Evolutionary conservation across 2,113 vertebrate species (phyloP).

Genomic region (Pseudois nayaur): DNA sequence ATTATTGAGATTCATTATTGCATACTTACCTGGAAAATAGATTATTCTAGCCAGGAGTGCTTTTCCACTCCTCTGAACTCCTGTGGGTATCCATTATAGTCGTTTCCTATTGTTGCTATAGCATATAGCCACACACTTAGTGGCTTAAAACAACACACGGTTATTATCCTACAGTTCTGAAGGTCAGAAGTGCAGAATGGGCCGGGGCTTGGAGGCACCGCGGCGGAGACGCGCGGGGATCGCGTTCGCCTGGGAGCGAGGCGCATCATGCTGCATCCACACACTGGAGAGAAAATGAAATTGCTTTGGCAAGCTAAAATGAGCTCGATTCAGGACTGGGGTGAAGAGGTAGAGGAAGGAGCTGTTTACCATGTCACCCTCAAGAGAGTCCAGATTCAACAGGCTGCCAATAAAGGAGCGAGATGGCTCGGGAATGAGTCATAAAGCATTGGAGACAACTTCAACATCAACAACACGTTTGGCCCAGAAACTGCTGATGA

Average conservation of each 20-base stretch:
- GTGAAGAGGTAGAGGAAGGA: slow-evolving; percentile 97
- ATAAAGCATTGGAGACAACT: too few relatives aligned
- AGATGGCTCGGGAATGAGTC: slow-evolving; percentile 78
- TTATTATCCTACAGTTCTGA: neutral
- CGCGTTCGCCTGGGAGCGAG: neutral
- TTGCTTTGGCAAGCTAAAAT: slow-evolving; percentile 96
- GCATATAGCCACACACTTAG: neutral
- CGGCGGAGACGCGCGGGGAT: neutral
- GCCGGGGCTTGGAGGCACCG: neutral
- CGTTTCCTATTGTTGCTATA: neutral
- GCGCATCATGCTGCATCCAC: slow-evolving; percentile 81
- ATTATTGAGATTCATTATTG: neutral
- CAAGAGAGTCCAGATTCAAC: slow-evolving; percentile 95
- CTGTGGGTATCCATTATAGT: neutral
- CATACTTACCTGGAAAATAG: neutral
- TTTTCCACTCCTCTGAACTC: neutral
- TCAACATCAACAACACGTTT: too few relatives aligned
- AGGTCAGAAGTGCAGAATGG: neutral
- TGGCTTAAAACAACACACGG: neutral
- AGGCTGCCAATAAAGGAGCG: slow-evolving; percentile 96
- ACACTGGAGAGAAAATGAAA: slow-evolving; percentile 89
- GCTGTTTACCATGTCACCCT: slow-evolving; percentile 96
- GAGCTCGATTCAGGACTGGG: slow-evolving; percentile 96
- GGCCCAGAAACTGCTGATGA: too few relatives aligned
- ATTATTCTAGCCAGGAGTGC: neutral